Base-by-base conservation (phyloP, 2,888 invertebrate genomes). In the Drosophila yooni region DNA sequence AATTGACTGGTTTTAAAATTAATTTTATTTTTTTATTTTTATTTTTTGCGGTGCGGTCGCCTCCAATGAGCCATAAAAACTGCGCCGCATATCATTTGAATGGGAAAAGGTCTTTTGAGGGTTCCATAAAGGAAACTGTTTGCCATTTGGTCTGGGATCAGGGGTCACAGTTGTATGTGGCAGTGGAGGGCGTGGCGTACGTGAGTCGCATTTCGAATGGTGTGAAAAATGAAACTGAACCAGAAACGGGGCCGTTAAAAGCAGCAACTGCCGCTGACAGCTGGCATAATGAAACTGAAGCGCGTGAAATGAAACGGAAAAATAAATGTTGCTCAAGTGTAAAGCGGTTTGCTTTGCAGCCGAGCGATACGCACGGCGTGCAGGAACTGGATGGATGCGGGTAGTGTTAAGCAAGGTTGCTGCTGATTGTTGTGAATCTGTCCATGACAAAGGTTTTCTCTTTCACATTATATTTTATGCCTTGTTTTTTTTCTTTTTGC, bases 261-360 rank as follows among this genome's bases (percentile, higher is more conserved):
- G 66, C 79, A 58, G 62, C 70, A 60, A 58, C 86, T 82, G 82
- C 66, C 74, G 86, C 83, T 82, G 82, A 82, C 82, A 82, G 82
- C 83, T 83, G 83, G 82, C 81, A 86, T 82, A 82, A 82, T 85
- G 82, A 80, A 81, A 81, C 74, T 65, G 82, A 81, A 82, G 80
- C 72, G 83, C 81, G 71, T 82, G 83, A 85, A 82, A 86, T 82
- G 82, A 82, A 82, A 83, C 83, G 82, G 86, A 82, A 82, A 82
- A 86, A 74, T 76, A 85, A 79, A 85, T 86, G 81, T 83, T 82
- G 78, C 80, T 83, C 86, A 83, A 83, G 83, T 82, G 86, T 74
- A 71, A 76, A 80, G 71, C 71, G 78, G 78, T 81, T 72, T 72
- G 68, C 81, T 81, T 68, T 60, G 43, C 56, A 51, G 27, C 38